Base-by-base conservation (phyloP, 2,888 invertebrate genomes). In the Eueremaeus valkanovi region DNA sequence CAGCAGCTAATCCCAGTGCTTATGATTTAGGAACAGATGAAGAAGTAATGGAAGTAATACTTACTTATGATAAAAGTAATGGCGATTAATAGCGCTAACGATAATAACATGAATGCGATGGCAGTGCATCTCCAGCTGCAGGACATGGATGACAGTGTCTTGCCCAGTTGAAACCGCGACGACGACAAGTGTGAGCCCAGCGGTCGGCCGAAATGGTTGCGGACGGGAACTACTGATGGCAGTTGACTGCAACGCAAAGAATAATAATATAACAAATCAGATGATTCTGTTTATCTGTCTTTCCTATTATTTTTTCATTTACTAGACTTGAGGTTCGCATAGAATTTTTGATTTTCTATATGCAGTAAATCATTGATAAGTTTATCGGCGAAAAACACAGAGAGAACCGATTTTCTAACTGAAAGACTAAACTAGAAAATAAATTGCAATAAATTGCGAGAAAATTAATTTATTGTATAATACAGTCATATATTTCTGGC, bases 81-180 rank as follows among this genome's bases (percentile, higher is more conserved):
- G 90, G 94, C 93, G 81, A 94, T 94, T 82, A 92, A 90, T 83
- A 95, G 88, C 82, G 92, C 90, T 83, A 95, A 92, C 83, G 92
- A 90, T 82, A 95, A 87, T 84, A 95, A 88, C 85, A 95, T 93
- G 86, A 95, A 90, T 82, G 92, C 90, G 85, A 96, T 92, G 85
- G 93, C 93, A 84, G 93, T 90, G 85, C 95, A 95, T 86, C 94
- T 93, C 96, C 96, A 96, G 83, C 94, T 92, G 88, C 95, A 95
- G 81, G 61, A 61, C 61, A 61, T 31, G 16, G 72, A 42, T 24
- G 72, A 51, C 51, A 72, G 49, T 13, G 72, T 72, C 27, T 72
- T 55, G 13, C 72, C 68, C 36, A 75, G 49, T 6, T 58, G 61
- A 29, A 74, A 74, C 36, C 75, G 75, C 36, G 75, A 75, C 5